A percentile compares a stretch with the other conserved stretches of the same genome.
Conservation (phyloP, 2,888 invertebrate species). For the Leptinotarsa rubiginosa region DNA sequence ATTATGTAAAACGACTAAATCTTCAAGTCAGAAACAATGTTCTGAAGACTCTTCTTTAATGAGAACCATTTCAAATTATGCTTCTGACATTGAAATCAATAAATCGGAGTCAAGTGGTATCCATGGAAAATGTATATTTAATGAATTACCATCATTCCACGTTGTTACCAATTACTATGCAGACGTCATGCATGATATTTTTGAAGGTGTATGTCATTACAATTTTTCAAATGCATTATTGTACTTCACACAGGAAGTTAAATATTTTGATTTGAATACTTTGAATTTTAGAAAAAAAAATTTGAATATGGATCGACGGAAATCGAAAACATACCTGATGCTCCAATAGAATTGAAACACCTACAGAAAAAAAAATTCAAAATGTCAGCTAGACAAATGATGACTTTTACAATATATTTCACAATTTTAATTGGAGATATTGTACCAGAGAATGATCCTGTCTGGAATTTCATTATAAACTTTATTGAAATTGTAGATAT, state of each 20-base stretch:
- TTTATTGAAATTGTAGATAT: background rate
- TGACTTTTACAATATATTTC: slow-evolving; percentile 47
- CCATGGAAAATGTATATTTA: slow-evolving; percentile 37
- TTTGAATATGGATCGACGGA: slow-evolving; percentile 50
- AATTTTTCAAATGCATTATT: slow-evolving; percentile 42
- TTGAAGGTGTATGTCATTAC: slow-evolving; percentile 45
- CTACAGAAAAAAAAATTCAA: slow-evolving; percentile 31
- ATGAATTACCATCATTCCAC: slow-evolving; percentile 47
- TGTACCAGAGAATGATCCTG: slow-evolving; percentile 44
- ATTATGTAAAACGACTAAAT: slow-evolving; percentile 40
- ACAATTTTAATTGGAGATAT: slow-evolving; percentile 50
- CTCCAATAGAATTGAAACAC: slow-evolving; percentile 41
- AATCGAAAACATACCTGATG: slow-evolving; percentile 43
- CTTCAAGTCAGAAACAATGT: slow-evolving; percentile 24
- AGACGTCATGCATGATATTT: slow-evolving; percentile 47
- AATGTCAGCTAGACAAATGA: slow-evolving; percentile 52
- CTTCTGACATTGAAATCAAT: slow-evolving; percentile 17
- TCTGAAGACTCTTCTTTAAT: background rate
- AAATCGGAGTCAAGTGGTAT: slow-evolving; percentile 37
- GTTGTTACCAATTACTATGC: slow-evolving; percentile 37
- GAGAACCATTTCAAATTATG: slow-evolving; percentile 11
- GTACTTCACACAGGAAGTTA: slow-evolving; percentile 40
- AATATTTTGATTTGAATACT: slow-evolving; percentile 45
- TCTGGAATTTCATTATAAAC: background rate
- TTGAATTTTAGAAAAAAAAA: slow-evolving; percentile 47